Evolutionary conservation across 1,140 invertebrate genomes (phyloP), one percentile per base, ranked within the genome.

Genomic region (Prorops nasuta): DNA sequence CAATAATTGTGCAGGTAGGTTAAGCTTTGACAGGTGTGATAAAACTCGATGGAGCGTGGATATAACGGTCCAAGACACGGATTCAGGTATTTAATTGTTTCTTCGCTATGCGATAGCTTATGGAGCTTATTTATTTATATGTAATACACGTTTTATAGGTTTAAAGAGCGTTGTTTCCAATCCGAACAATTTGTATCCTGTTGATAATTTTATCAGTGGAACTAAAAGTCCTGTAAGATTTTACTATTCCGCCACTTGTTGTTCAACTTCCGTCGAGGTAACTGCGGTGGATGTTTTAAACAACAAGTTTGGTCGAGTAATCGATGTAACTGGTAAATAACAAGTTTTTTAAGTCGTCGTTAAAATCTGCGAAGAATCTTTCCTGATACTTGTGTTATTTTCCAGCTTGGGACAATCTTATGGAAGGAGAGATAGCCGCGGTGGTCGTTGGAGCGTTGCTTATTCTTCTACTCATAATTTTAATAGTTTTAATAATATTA

Each of bases 31-130:
- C 21, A 51, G 48, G 14, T 87, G 85, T 50, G 72, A 71, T 0
- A 80, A 81, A 55, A 75, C 80, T 34, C 72, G 72, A 31, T 87
- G 85, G 85, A 82, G 81, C n/a, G 63, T 83, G 2, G 82, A 83
- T 15, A 67, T 86, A 9, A 76, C 77, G 1, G 78, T 81, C 2
- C 79, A 82, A 51, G 84, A 85, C 56, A 64, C 71, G 46, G 71
- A 79, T 17, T 80, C 74, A 61, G 81, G 81, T 81, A 64, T 58
- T 24, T 9, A 34, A 49, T 37, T 17, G 19, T 46, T 22, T 53
- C 9, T 38, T 16, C 37, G 52, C 24, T 22, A 21, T 49, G n/a
- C 21, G 2, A 22, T 44, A 2, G 47, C 1, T 44, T 22, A 32
- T 57, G 46, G 38, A 31, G 49, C 47, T 36, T 49, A 16, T 39